These are phyloP conservation scores for Meiosimyza decipiens DNA, from an alignment of 2,888 invertebrate genomes.

Conservation along the genomic window DNA sequence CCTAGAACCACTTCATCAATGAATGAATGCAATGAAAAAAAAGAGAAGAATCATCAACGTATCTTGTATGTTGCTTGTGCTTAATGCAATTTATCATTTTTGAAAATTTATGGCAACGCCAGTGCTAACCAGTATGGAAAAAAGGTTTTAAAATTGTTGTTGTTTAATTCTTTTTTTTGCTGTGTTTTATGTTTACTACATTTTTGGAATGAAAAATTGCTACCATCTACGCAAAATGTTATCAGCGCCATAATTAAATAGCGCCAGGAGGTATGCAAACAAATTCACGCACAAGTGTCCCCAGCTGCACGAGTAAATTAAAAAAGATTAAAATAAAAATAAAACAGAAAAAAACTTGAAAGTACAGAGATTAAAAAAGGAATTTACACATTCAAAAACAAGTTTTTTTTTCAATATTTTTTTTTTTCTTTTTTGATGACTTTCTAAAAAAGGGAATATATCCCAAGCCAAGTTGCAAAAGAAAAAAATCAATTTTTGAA, in stretches of 20 bases:
- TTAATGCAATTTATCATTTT: constrained; percentile 61
- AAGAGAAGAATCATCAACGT: constrained; percentile 15
- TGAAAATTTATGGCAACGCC: constrained; percentile 59
- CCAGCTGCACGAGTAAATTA: constrained; percentile 27
- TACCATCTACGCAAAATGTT: constrained; percentile 65
- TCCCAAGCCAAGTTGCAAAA: too few relatives aligned
- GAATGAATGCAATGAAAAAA: constrained; percentile 42
- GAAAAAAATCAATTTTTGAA: too few relatives aligned
- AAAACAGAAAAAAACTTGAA: constrained; percentile 1
- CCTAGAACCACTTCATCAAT: constrained; percentile 51
- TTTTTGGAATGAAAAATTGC: constrained; percentile 62
- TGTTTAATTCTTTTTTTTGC: neutral
- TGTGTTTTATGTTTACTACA: constrained; percentile 11
- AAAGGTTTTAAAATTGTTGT: constrained; percentile 25
- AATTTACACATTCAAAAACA: constrained; percentile 40
- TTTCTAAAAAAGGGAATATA: too few relatives aligned
- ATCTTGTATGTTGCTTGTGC: constrained; percentile 12
- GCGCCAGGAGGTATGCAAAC: constrained; percentile 60
- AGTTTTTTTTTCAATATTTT: constrained; percentile 29
- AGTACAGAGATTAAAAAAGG: constrained; percentile 38
- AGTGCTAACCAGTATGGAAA: constrained; percentile 32
- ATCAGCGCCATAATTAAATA: constrained; percentile 67
- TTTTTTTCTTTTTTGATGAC: too few relatives aligned
- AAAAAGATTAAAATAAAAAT: constrained; percentile 26
- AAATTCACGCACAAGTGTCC: constrained; percentile 44